phyloP scores from a whole-genome alignment of 2,113 vertebrate species.

The Gasterosteus aculeatus region DNA sequence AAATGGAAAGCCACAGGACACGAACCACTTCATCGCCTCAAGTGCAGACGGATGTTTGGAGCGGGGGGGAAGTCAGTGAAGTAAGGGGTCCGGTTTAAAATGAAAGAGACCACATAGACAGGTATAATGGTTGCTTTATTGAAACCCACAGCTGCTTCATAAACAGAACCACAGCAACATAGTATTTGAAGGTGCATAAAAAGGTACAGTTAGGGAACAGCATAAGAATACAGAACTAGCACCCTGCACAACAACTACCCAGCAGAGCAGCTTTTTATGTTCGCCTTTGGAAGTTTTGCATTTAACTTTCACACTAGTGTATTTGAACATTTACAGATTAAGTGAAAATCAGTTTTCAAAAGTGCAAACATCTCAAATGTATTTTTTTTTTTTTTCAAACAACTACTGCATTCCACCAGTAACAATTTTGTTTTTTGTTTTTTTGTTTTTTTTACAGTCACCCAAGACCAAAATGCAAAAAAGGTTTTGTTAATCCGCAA shows the following conservation, averaged over 20 bases:
- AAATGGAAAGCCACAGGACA: constrained; percentile 6
- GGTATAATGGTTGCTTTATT: constrained; percentile 63
- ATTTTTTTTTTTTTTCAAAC: neutral
- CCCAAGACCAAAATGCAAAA: constrained; percentile 11
- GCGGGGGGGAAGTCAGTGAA: neutral
- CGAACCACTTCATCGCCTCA: constrained; percentile 17
- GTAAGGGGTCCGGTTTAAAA: neutral
- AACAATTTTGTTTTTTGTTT: neutral
- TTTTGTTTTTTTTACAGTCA: constrained; percentile 7
- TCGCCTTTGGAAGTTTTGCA: neutral
- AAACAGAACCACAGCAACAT: constrained; percentile 53
- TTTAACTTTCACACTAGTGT: constrained; percentile 1
- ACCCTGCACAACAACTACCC: constrained; percentile 33
- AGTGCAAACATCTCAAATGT: neutral
- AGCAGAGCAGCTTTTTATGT: constrained; percentile 30
- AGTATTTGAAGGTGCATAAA: constrained; percentile 64
- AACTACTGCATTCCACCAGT: neutral
- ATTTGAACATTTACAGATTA: constrained; percentile 1
- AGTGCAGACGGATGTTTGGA: neutral
- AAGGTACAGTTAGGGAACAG: constrained; percentile 54
- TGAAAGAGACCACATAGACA: neutral
- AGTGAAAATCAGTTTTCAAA: constrained; percentile 18
- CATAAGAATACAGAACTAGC: constrained; percentile 25
- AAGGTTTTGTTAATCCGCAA: neutral
- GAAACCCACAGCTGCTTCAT: constrained; percentile 51